phyloP scores from a whole-genome alignment of 2,113 vertebrate genomes.

The Dipodomys stephensi region DNA sequence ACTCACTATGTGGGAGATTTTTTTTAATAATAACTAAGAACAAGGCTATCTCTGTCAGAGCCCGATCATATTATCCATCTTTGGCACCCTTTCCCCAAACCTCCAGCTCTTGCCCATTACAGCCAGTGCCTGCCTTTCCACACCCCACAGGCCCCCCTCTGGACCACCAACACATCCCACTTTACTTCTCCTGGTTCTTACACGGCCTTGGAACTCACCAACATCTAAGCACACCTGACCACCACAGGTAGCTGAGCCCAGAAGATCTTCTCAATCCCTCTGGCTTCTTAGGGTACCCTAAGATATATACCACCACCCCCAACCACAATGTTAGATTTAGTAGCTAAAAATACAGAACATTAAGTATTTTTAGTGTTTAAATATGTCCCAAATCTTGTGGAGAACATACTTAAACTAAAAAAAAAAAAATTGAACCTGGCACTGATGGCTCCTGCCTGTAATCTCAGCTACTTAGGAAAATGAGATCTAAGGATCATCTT shows the following conservation, averaged over 20 bases:
- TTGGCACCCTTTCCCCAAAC: no score
- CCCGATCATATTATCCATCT: accelerated
- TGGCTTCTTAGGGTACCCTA: neutral
- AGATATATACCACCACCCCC: neutral
- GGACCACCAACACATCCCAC: neutral
- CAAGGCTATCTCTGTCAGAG: neutral
- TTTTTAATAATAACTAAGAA: neutral
- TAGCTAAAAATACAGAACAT: neutral
- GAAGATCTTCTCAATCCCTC: neutral
- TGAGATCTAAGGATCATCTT: no score
- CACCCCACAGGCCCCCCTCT: neutral
- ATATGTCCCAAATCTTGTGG: neutral
- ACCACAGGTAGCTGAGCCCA: neutral
- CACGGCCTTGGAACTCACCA: neutral
- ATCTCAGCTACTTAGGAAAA: no score
- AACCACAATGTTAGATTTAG: neutral
- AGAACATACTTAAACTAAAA: neutral
- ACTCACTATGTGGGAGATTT: neutral
- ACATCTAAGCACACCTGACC: neutral
- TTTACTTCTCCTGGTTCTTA: neutral
- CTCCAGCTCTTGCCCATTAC: neutral
- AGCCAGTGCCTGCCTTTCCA: neutral
- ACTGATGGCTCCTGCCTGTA: no score
- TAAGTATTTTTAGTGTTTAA: neutral
- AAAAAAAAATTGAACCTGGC: no score